Conservation (phyloP, 2,797 vertebrate species). For the Parotocinclus haroldoi region DNA sequence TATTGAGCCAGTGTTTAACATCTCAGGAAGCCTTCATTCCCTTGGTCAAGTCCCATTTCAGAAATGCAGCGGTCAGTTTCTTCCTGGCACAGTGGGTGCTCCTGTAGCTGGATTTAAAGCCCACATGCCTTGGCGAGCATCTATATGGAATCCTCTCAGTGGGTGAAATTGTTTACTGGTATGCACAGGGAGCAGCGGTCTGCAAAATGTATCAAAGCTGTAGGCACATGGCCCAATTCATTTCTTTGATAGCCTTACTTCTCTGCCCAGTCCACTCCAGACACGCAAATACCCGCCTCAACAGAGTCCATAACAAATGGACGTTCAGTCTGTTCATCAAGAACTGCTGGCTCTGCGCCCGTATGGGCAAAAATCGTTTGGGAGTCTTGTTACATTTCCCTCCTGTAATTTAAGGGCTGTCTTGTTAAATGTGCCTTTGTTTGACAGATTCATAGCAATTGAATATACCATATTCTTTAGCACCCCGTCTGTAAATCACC, state of each 20-base stretch:
- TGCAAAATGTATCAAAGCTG: constrained; percentile 1
- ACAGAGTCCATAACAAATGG: constrained; percentile 11
- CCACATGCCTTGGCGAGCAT: not conserved
- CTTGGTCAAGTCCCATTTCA: constrained; percentile 26
- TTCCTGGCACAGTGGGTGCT: no score
- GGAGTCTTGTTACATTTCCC: constrained; percentile 14
- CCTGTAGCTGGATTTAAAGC: no score
- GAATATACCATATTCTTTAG: constrained; percentile 7
- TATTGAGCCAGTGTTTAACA: constrained; percentile 51
- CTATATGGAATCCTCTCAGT: not conserved
- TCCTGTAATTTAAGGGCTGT: constrained; percentile 1
- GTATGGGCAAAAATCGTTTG: constrained; percentile 7
- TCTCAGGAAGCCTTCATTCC: constrained; percentile 37
- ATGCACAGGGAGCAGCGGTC: constrained; percentile 7
- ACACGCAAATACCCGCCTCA: constrained; percentile 15
- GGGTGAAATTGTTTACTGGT: not conserved
- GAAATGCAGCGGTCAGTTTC: constrained; percentile 31
- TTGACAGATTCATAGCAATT: constrained; percentile 29
- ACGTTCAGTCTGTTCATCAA: constrained; percentile 23
- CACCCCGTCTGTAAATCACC: constrained; percentile 19
- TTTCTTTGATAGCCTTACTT: constrained; percentile 24
- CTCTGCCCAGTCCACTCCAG: constrained; percentile 10
- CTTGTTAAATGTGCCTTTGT: constrained; percentile 20
- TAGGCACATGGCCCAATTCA: constrained; percentile 28
- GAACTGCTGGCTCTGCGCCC: constrained; percentile 13